Base-by-base conservation (phyloP, 1,140 invertebrate species). In the Periplaneta americana region DNA sequence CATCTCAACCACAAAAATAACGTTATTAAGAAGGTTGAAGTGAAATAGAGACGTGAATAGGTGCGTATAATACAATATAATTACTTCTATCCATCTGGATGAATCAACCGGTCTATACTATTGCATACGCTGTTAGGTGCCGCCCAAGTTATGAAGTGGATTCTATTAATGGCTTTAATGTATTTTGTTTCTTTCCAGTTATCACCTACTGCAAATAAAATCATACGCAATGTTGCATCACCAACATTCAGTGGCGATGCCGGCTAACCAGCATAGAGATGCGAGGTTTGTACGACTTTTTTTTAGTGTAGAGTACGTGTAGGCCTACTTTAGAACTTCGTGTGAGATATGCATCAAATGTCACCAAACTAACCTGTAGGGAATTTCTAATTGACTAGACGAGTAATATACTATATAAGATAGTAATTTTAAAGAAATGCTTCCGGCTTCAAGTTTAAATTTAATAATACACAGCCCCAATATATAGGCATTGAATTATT, bases 261-360 rank as follows among this genome's bases (percentile, higher is more conserved):
- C 76, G 36, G 34, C 76, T 13, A 78, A 78, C 36, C 76, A 78
- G 35, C 76, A 36, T 31, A 78, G 76, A 78, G 76, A 78, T 78
- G 76, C 76, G 8, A 78, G 76, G 76, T 78, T 78, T 78, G 76
- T 78, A 78, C 6, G n/a, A 76, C 34, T 34, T 76, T 76, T 18
- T 17, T 9, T 9, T 76, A 31, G 13, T 76, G 75, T 75, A 75
- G 18, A n/a, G n/a, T n/a, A n/a, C n/a, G n/a, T n/a, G n/a, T n/a
- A n/a, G n/a, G n/a, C n/a, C n/a, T n/a, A n/a, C n/a, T n/a, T n/a
- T n/a, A n/a, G n/a, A n/a, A n/a, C n/a, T n/a, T n/a, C n/a, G n/a
- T n/a, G n/a, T n/a, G n/a, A n/a, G n/a, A n/a, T n/a, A n/a, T n/a
- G n/a, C n/a, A n/a, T n/a, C n/a, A n/a, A n/a, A n/a, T n/a, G n/a